Percentiles rank a stretch among this genome's conserved stretches.
phyloP scores from a whole-genome alignment of 2,888 invertebrate species.

The Alentia gelatinosa region DNA sequence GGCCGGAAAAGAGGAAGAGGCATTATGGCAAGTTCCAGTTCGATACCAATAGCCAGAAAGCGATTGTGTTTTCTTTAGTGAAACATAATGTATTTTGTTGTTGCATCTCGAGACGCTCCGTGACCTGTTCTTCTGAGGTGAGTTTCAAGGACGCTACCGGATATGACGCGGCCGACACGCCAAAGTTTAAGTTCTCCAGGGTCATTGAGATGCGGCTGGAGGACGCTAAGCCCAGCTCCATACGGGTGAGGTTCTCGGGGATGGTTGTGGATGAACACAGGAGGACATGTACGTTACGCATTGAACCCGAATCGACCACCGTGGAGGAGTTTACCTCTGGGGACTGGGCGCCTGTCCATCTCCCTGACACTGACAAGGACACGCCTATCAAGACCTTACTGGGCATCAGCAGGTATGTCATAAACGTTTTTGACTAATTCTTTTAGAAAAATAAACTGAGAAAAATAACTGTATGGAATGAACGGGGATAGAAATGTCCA shows the following conservation, averaged over 20 bases:
- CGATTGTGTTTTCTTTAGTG: not conserved
- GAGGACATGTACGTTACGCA: not conserved
- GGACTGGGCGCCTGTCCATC: not conserved
- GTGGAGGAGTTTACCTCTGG: not conserved
- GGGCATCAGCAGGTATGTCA: conserved; percentile 2
- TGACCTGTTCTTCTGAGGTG: not conserved
- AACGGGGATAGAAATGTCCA: too few relatives aligned
- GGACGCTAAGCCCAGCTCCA: not conserved
- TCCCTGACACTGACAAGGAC: not conserved
- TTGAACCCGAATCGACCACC: not conserved
- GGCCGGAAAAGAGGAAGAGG: not conserved
- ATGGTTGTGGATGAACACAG: not conserved
- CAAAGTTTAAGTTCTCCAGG: not conserved
- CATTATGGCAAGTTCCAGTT: not conserved
- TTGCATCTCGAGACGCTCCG: not conserved
- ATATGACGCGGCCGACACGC: not conserved
- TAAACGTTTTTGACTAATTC: too few relatives aligned
- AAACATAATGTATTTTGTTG: not conserved
- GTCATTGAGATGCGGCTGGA: not conserved
- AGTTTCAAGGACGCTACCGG: not conserved
- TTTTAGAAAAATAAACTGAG: not conserved
- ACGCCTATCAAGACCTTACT: not conserved
- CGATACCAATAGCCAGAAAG: not conserved
- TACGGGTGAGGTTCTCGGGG: not conserved
- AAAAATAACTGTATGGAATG: too few relatives aligned